phyloP scores from a whole-genome alignment of 2,888 invertebrate species.

The Eurytoma adleriae region DNA sequence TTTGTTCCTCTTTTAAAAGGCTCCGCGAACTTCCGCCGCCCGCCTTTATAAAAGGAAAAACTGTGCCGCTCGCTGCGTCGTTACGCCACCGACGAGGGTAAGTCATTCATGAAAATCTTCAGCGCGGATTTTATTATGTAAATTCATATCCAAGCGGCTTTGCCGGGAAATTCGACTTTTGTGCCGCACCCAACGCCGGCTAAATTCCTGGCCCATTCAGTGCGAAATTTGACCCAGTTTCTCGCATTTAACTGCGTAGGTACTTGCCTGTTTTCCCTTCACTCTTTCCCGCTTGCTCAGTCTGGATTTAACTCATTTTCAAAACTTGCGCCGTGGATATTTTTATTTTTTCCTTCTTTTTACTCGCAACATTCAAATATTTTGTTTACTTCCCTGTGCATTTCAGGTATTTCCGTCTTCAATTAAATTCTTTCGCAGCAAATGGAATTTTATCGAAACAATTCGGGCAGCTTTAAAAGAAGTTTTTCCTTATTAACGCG shows the following conservation, averaged over 20 bases:
- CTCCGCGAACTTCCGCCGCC: constrained; percentile 69
- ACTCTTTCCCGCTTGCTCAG: neutral
- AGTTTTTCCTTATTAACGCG: no score
- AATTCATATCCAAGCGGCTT: constrained; percentile 14
- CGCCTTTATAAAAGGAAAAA: constrained; percentile 60
- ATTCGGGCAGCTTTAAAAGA: no score
- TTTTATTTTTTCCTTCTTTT: neutral
- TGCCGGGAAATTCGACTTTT: constrained; percentile 26
- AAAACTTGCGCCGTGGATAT: neutral
- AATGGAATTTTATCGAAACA: no score
- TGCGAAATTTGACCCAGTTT: constrained; percentile 48
- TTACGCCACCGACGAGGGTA: neutral
- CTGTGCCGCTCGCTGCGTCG: constrained; percentile 13
- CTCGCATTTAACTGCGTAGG: neutral
- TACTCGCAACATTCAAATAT: neutral
- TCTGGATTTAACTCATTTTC: neutral
- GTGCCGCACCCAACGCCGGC: neutral
- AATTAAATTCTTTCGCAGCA: no score
- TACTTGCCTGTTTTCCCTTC: neutral
- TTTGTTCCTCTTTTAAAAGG: constrained; percentile 73
- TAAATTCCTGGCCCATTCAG: constrained; percentile 36
- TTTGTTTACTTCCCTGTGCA: no score
- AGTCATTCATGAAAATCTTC: constrained; percentile 34
- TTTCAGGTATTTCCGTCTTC: no score
- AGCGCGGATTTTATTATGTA: constrained; percentile 37